Conservation (phyloP, 1,140 invertebrate genomes). For the Chrysomallon squamiferum region DNA sequence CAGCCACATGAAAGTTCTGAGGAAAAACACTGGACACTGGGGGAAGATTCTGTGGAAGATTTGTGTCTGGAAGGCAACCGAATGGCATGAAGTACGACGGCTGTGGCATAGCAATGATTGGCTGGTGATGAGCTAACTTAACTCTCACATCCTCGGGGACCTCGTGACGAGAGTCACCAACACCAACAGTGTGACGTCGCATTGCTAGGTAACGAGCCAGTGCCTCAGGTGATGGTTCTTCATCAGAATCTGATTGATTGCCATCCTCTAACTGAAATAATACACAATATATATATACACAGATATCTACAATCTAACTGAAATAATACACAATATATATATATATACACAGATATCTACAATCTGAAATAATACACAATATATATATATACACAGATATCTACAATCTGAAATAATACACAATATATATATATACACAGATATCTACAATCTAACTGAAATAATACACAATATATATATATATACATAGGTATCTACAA, state of each 20-base stretch:
- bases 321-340: no score
- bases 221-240: constrained; percentile 62
- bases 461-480: no score
- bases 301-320: no score
- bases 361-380: no score
- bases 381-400: no score
- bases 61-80: constrained; percentile 69
- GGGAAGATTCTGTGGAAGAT: constrained; percentile 70
- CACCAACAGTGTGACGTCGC: constrained; percentile 89
- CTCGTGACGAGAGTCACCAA: constrained; percentile 84
- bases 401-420: no score
- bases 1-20: constrained; percentile 55
- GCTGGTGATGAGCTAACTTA: constrained; percentile 57
- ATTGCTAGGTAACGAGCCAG: constrained; percentile 67
- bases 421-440: no score
- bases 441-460: no score
- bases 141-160: constrained; percentile 63
- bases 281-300: no score
- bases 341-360: constrained; percentile 6
- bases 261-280: constrained; percentile 41
- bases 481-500: no score
- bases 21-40: constrained; percentile 13
- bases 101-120: constrained; percentile 46
- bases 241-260: constrained; percentile 68
- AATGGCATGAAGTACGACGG: constrained; percentile 50